Evolutionary conservation across 2,888 invertebrate species (phyloP).

Genomic region (Dasypogon diadema): DNA sequence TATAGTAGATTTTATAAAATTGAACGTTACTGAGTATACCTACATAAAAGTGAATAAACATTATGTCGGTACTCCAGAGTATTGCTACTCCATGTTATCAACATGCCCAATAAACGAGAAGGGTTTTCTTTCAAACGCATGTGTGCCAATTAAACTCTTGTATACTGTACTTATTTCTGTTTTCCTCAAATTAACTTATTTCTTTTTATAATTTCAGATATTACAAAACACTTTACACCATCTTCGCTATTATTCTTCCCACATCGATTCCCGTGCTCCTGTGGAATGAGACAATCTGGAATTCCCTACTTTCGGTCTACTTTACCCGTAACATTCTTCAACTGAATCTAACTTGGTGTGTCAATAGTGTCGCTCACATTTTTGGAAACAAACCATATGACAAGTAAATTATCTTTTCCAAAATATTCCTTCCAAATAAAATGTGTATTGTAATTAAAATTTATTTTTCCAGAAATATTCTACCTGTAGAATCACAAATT

Average conservation of each 20-base stretch:
- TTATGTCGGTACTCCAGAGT: too few relatives aligned
- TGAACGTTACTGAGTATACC: too few relatives aligned
- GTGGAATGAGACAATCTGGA: constrained; percentile 74
- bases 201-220: constrained; percentile 68
- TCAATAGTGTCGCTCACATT: constrained; percentile 80
- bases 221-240: constrained; percentile 71
- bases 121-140: too few relatives aligned
- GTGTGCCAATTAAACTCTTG: too few relatives aligned
- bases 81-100: too few relatives aligned
- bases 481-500: constrained; percentile 78
- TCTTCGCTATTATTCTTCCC: constrained; percentile 72
- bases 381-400: constrained; percentile 79
- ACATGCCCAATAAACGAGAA: too few relatives aligned
- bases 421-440: neutral
- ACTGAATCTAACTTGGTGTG: constrained; percentile 79
- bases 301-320: constrained; percentile 73
- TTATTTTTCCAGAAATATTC: constrained; percentile 75
- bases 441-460: neutral
- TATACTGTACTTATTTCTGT: too few relatives aligned
- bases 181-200: neutral
- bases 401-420: constrained; percentile 66
- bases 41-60: too few relatives aligned
- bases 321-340: constrained; percentile 72
- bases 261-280: constrained; percentile 72
- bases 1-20: too few relatives aligned